Evolutionary conservation across 1,140 invertebrate genomes (phyloP).

Genomic region (Drosophila rhopaloa): DNA sequence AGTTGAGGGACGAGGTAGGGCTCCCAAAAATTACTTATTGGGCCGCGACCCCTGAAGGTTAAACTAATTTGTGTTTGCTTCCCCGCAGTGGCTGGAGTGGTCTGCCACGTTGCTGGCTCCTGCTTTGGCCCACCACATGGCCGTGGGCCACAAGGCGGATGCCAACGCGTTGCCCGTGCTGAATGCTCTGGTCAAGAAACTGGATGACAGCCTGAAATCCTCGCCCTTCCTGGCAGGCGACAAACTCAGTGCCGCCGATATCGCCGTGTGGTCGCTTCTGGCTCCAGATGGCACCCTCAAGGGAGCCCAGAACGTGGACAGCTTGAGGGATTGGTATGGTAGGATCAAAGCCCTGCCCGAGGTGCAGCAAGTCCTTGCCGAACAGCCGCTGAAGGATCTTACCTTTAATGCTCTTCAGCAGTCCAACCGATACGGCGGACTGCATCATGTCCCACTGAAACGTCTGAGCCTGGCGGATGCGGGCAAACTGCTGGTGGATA

Average conservation of each 20-base stretch:
- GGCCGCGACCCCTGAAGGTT: constrained; percentile 57
- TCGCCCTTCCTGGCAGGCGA: constrained; percentile 83
- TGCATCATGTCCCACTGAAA: constrained; percentile 80
- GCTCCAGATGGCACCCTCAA: constrained; percentile 84
- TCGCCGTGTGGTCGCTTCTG: constrained; percentile 75
- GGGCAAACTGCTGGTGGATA: constrained; percentile 74
- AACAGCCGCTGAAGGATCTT: constrained; percentile 72
- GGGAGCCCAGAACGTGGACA: constrained; percentile 77
- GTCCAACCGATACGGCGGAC: constrained; percentile 78
- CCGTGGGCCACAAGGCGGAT: constrained; percentile 85
- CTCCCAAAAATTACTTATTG: constrained; percentile 15
- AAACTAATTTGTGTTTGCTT: constrained; percentile 57
- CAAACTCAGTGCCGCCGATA: constrained; percentile 61
- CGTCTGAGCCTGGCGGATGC: constrained; percentile 85
- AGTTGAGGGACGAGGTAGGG: constrained; percentile 71
- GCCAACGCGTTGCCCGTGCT: constrained; percentile 85
- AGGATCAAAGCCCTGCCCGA: constrained; percentile 65
- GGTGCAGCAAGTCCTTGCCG: constrained; percentile 74
- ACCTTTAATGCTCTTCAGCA: constrained; percentile 82
- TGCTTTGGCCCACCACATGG: constrained; percentile 84
- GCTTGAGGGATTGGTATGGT: constrained; percentile 71
- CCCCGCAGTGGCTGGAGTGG: constrained; percentile 90
- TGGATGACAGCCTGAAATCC: constrained; percentile 84
- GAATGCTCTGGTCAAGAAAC: constrained; percentile 84
- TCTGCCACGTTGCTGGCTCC: constrained; percentile 89